These are phyloP conservation scores for Mesoclemmys tuberculata DNA, from an alignment of 2,113 vertebrate genomes.

Conservation along the genomic window DNA sequence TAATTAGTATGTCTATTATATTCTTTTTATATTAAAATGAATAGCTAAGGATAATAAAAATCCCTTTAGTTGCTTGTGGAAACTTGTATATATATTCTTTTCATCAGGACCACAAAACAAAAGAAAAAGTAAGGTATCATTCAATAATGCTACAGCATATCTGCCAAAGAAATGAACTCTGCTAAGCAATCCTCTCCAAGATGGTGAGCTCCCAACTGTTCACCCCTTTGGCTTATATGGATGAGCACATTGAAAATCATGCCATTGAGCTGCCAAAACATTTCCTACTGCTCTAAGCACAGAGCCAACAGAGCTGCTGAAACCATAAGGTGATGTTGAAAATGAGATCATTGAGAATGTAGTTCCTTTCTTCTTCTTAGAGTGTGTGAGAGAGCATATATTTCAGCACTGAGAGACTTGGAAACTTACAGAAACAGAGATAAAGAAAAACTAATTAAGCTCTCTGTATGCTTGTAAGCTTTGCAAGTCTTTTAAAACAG, in stretches of 20 bases:
- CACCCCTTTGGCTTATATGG: constrained; percentile 64
- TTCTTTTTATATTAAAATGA: neutral
- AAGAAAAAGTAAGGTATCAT: neutral
- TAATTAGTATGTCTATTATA: neutral
- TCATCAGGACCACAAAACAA: constrained; percentile 9
- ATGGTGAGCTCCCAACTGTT: constrained; percentile 70
- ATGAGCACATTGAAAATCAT: constrained; percentile 43
- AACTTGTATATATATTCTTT: constrained; percentile 12
- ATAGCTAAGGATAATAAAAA: constrained; percentile 3
- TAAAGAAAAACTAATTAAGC: constrained; percentile 67
- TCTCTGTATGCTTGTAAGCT: constrained; percentile 39
- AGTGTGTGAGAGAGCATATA: neutral
- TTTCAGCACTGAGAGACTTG: constrained; percentile 50
- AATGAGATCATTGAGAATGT: constrained; percentile 37
- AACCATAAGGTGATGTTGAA: constrained; percentile 62
- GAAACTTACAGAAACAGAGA: constrained; percentile 7
- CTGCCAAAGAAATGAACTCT: constrained; percentile 58
- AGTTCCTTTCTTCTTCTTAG: neutral
- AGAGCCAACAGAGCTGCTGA: constrained; percentile 36
- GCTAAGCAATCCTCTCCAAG: constrained; percentile 49
- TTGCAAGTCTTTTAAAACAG: constrained; percentile 43
- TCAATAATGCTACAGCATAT: constrained; percentile 17
- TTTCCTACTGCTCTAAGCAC: constrained; percentile 39
- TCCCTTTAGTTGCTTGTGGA: neutral
- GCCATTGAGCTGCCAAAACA: constrained; percentile 54